phyloP scores from a whole-genome alignment of 1,140 invertebrate genomes.

The Harlomillsia oculata region DNA sequence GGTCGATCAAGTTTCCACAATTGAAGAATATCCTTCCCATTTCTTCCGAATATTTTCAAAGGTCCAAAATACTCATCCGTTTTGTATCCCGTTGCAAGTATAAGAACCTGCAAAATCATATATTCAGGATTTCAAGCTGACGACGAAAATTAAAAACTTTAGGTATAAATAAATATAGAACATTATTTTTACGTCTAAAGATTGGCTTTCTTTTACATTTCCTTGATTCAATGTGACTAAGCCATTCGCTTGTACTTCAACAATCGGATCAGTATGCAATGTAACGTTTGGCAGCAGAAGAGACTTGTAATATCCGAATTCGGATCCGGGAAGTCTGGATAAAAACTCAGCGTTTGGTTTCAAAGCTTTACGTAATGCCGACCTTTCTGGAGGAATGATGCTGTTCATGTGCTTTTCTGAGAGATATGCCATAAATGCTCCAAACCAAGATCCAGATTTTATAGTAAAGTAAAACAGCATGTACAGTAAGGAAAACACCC shows the following conservation, averaged over 20 bases:
- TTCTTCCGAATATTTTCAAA: not conserved
- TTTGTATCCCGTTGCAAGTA: not conserved
- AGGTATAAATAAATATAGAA: too few relatives aligned
- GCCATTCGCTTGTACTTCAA: not conserved
- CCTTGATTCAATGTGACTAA: constrained; percentile 10
- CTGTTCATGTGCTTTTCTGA: not conserved
- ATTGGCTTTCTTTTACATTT: not conserved
- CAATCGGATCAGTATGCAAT: constrained; percentile 8
- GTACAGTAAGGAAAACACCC: not conserved
- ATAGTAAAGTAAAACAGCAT: too few relatives aligned
- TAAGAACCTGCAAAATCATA: constrained; percentile 3
- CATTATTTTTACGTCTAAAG: constrained; percentile 15
- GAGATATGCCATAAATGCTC: too few relatives aligned
- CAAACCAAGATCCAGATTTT: too few relatives aligned
- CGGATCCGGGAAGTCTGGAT: constrained; percentile 13
- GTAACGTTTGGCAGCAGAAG: constrained; percentile 6
- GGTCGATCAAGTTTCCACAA: not conserved
- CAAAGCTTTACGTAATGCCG: not conserved
- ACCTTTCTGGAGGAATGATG: not conserved
- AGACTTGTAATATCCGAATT: constrained; percentile 11
- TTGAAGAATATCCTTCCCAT: not conserved
- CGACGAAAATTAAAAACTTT: too few relatives aligned
- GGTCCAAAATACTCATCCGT: not conserved
- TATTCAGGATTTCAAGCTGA: too few relatives aligned
- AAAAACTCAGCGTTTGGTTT: constrained; percentile 13